Evolutionary conservation across 2,113 vertebrate genomes (phyloP), one percentile per base, ranked within the genome.

Genomic region (Regulus satrapa): DNA sequence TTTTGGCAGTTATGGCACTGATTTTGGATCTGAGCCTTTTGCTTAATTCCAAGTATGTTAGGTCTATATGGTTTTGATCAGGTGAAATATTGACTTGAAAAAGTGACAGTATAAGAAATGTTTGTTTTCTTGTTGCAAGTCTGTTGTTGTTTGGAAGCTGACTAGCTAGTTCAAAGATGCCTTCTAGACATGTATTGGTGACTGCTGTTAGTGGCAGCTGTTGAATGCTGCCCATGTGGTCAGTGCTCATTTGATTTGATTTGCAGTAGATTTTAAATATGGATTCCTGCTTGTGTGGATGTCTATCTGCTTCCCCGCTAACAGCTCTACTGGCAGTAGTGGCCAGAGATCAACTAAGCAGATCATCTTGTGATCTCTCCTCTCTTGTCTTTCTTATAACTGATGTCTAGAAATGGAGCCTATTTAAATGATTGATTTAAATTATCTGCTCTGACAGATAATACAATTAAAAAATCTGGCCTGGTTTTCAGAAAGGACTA

Each of bases 281-380:
- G 32, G 17, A 40, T 62, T 77, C 17, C 15, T 74, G 17, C 12
- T 2, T 2, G 6, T 48, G n/a, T 61, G 25, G 8, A 26, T 2
- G 0, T 64, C 14, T 23, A 16, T 76, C 32, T n/a, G 2, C 21
- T 71, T 77, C 13, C 15, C 7, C 14, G n/a, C 8, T 8, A 28
- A 31, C 4, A 46, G 18, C 52, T 78, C 5, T 56, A 15, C 13
- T 67, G n/a, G 9, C 34, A 51, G 59, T 20, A 69, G 43, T 4
- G 12, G 31, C 18, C 56, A 38, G 29, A 81, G 15, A 6, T 58
- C 9, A 66, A 14, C 9, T 9, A 59, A 61, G 7, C 6, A 62
- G 49, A 31, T 68, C 5, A 24, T 45, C 29, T 66, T 0, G 0
- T 74, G 15, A 9, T n/a, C 43, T 45, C 18, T 78, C 5, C 18